phyloP scores from a whole-genome alignment of 2,888 invertebrate genomes.

The Lasioglossum marginatum region DNA sequence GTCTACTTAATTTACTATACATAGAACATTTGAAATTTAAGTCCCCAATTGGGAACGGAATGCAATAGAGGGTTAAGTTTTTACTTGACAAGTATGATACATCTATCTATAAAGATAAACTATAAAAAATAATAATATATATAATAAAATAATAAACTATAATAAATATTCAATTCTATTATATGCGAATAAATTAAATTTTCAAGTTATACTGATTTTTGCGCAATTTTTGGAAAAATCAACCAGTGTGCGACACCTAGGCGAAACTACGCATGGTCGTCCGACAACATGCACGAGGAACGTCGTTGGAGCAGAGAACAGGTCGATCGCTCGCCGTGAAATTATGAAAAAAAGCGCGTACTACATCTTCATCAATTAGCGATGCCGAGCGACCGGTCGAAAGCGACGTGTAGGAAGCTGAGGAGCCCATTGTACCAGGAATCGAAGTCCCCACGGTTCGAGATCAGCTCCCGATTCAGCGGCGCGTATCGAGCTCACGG shows the following conservation, averaged over 20 bases:
- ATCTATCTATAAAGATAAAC: too few species aligned
- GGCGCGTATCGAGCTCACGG: conserved; percentile 33
- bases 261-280: not conserved
- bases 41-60: too few species aligned
- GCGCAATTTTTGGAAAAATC: too few species aligned
- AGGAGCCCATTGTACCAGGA: conserved; percentile 62
- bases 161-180: too few species aligned
- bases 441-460: conserved; percentile 52
- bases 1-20: too few species aligned
- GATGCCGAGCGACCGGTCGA: conserved; percentile 71
- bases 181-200: too few species aligned
- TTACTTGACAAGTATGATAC: too few species aligned
- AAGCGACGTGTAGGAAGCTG: conserved; percentile 71
- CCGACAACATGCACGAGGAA: conserved; percentile 5
- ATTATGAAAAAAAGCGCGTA: conserved; percentile 68
- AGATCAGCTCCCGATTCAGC: conserved; percentile 53
- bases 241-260: not conserved
- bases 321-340: conserved; percentile 36
- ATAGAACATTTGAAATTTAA: too few species aligned
- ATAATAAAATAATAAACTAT: too few species aligned
- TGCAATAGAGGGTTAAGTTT: too few species aligned
- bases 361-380: conserved; percentile 75
- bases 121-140: too few species aligned
- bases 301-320: not conserved
- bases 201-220: too few species aligned